Conservation (phyloP, 1,140 invertebrate genomes). For the Anastatus disparis region DNA sequence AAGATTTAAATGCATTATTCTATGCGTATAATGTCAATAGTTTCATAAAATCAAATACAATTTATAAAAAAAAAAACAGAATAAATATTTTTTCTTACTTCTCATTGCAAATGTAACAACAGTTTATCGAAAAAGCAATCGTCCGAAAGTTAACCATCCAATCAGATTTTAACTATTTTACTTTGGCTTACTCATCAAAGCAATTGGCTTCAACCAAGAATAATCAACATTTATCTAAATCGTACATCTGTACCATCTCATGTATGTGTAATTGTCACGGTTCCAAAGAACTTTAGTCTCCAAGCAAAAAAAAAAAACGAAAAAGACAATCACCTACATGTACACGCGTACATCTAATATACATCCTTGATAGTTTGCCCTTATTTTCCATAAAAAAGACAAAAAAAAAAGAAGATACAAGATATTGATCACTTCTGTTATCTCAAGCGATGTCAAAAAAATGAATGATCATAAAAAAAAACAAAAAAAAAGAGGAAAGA, state of each 20-base stretch:
- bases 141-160: neutral
- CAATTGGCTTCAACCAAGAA: neutral
- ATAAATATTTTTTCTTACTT: too few species aligned
- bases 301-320: neutral
- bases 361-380: too few species aligned
- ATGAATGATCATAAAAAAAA: neutral
- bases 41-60: too few species aligned
- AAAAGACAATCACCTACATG: too few species aligned
- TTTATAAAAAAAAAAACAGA: too few species aligned
- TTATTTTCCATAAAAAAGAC: slow-evolving; percentile 2
- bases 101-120: neutral
- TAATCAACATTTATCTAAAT: slow-evolving; percentile 33
- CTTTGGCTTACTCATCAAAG: neutral
- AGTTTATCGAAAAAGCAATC: neutral
- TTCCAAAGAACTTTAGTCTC: slow-evolving; percentile 14
- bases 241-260: slow-evolving; percentile 1
- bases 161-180: neutral
- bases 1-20: too few species aligned
- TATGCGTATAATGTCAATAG: too few species aligned
- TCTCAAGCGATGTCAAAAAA: neutral
- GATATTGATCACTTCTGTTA: neutral
- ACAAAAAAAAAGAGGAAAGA: neutral
- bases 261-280: slow-evolving; percentile 23
- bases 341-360: too few species aligned
- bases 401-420: slow-evolving; percentile 10